Evolutionary conservation across 30 jellyfish, hydroid and myxozoan genomes (phyloP).

Genomic region (Turritopsis dohrnii): DNA sequence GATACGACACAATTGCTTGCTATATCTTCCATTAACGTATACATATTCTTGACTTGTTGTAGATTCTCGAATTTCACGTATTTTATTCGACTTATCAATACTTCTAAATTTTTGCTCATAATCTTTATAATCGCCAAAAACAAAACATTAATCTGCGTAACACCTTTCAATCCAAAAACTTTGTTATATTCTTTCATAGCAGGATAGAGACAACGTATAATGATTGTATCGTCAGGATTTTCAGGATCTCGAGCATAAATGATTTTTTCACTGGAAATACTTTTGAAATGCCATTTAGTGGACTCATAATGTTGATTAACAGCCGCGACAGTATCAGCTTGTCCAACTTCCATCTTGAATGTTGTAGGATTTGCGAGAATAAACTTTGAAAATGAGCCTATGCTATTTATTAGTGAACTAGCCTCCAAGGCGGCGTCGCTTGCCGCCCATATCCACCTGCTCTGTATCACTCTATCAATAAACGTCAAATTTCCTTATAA

Average conservation of each 20-base stretch:
- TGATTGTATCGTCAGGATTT: not conserved
- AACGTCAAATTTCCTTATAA: too few relatives aligned
- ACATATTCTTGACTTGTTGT: not conserved
- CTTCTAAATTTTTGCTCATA: not conserved
- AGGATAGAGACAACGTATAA: not conserved
- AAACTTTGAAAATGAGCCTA: too few relatives aligned
- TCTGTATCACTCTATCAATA: too few relatives aligned
- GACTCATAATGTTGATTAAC: not conserved
- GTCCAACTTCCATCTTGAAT: not conserved
- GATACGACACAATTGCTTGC: too few relatives aligned
- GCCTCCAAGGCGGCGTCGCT: too few relatives aligned
- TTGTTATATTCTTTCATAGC: not conserved
- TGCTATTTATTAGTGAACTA: too few relatives aligned
- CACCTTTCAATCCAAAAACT: not conserved
- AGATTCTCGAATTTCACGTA: not conserved
- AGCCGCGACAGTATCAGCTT: not conserved
- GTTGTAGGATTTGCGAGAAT: too few relatives aligned
- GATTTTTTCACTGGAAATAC: not conserved
- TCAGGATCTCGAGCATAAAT: not conserved
- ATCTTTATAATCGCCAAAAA: not conserved
- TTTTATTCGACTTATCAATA: not conserved
- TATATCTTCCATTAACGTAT: too few relatives aligned
- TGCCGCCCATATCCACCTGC: too few relatives aligned
- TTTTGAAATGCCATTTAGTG: not conserved
- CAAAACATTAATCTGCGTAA: not conserved